Base-by-base conservation (phyloP, 2,888 invertebrate species). In the Emmelina monodactyla region DNA sequence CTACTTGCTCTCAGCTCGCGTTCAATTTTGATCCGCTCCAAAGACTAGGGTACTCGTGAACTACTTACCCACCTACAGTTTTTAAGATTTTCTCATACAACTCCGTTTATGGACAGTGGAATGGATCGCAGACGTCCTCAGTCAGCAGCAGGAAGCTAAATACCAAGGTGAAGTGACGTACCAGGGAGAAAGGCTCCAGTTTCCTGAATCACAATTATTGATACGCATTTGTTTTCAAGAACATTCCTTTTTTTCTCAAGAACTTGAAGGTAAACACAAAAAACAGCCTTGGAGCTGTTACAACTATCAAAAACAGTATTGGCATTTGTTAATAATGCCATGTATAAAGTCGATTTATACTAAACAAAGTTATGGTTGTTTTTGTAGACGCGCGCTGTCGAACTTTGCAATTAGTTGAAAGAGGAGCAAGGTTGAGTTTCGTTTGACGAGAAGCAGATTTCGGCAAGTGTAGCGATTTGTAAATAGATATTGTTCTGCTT, bases 111-210 rank as follows among this genome's bases (percentile, higher is more conserved):
- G 9, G n/a, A 25, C 25, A 10, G n/a, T 11, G 9, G n/a, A 25
- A 19, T 9, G 5, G 19, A 5, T n/a, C 6, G n/a, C 11, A 25
- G 62, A 49, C 50, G 72, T 65, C 66, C 70, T 69, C 55, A 56
- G 53, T 40, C 46, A 43, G 47, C 47, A 65, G 56, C 71, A 78
- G 76, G 76, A 78, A 76, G 70, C 64, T 64, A 70, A 76, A 76
- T 78, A 73, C 72, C 76, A 78, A 78, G 78, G 76, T 55, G 51
- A 71, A 42, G 39, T 53, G 44, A 48, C 38, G 40, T 38, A 36
- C 33, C 56, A 56, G 51, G 56, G 54, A 55, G 58, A 63, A 64
- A 59, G 54, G 53, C 25, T 25, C 11, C n/a, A 11, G n/a, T 11
- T 25, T 25, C 25, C 25, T 25, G 25, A 25, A 25, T 25, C 25